Evolutionary conservation across 2,888 invertebrate genomes (phyloP), one percentile per base, ranked within the genome.

Genomic region (Drosophila robusta): DNA sequence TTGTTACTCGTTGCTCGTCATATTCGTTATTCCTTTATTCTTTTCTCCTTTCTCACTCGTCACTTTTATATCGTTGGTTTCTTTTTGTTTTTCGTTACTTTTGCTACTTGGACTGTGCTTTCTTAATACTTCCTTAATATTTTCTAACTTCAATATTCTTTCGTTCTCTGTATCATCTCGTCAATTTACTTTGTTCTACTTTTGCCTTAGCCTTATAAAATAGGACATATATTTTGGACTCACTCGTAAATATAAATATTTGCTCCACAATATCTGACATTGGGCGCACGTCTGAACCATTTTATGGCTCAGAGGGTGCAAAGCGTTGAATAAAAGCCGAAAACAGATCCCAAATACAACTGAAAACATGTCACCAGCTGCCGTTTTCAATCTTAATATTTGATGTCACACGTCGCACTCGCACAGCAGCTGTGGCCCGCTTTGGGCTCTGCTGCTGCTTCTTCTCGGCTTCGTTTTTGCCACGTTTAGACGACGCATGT

Each of bases 361-460:
- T 65, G 68, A 57, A 68, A 75, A 72, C 60, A 61, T 75, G 80
- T 73, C 76, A 80, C 65, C 85, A 85, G 72, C 89, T 88, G 90
- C 78, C 85, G 70, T 70, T 71, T 75, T 67, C 82, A 87, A 89
- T 89, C 85, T 83, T 89, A 88, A 88, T 88, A 89, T 89, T 88
- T 87, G 80, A 88, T 89, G 87, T 77, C 70, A 74, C 75, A 75
- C 77, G 71, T 70, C 79, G 79, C 76, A 75, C 63, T 57, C 49
- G 62, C 38, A 47, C 39, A 47, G 56, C 88, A 88, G 80, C 75
- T 87, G 88, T 32, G 87, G 58, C 71, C 70, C 34, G 58, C 41
- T 36, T 58, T 14, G 24, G 49, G 16, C 45, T 39, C 44, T 26
- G 14, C 47, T 22, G 36, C 22, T 26, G 1, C 14, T 8, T 16